phyloP scores from a whole-genome alignment of 2,888 invertebrate species.

The Nasonovia ribisnigri region DNA sequence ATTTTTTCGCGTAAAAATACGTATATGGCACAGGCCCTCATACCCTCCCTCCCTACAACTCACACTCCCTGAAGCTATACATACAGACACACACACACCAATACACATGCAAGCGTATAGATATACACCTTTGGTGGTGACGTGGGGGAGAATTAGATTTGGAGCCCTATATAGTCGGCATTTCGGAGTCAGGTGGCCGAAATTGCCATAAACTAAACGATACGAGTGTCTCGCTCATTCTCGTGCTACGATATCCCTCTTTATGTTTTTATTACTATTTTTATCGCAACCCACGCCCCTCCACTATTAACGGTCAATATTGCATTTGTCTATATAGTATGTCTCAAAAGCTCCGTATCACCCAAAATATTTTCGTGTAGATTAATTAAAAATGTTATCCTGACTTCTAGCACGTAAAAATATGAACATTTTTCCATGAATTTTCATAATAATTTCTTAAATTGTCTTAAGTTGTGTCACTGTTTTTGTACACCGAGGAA shows the following conservation, averaged over 20 bases:
- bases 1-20: constrained; percentile 35
- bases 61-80: background rate
- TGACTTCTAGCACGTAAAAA: too few species aligned
- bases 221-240: background rate
- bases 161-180: background rate
- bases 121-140: background rate
- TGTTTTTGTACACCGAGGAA: too few species aligned
- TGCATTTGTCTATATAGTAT: background rate
- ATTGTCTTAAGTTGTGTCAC: too few species aligned
- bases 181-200: constrained; percentile 58
- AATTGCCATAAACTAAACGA: constrained; percentile 58
- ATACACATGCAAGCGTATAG: background rate
- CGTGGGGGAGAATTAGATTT: constrained; percentile 37
- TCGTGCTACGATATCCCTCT: background rate
- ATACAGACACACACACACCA: background rate
- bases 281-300: background rate
- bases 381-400: too few species aligned
- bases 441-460: too few species aligned
- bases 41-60: background rate
- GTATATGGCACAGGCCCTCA: background rate
- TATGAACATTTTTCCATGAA: too few species aligned
- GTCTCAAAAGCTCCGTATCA: background rate
- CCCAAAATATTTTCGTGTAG: background rate
- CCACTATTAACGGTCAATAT: background rate
- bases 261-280: constrained; percentile 7